Base-by-base conservation (phyloP, 2,888 invertebrate genomes). In the Morpho helenor region DNA sequence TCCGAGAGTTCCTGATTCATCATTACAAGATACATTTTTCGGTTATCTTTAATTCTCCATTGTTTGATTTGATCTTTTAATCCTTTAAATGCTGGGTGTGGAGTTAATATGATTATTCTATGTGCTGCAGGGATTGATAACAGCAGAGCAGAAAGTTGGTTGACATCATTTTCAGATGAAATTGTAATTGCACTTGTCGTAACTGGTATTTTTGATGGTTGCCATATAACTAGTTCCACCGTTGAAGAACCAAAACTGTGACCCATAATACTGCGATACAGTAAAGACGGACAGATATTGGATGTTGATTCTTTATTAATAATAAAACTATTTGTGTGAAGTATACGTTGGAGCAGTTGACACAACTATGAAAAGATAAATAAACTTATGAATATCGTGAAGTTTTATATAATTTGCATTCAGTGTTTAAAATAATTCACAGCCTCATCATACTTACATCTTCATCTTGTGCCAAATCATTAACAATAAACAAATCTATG, bases 11-110 rank as follows among this genome's bases (percentile, higher is more conserved):
- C 69, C 48, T 75, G 66, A 23, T 23, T 23, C 4, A 23, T 23
- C 23, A 23, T 23, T 23, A 23, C 23, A 23, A 23, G 23, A 23
- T 23, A 66, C 41, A 82, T 66, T 55, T 75, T 68, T 49, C 75
- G 75, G n/a, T 68, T 66, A 16, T 71, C 62, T 7, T 65, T 55
- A 10, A 71, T 73, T 55, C 76, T 73, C 74, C 76, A 78, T 57
- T 68, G 51, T 42, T 69, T 64, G 3, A 80, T 67, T 0, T 75
- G 59, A 2, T 72, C 66, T 59, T 68, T 76, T 4, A 77, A 52
- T 22, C 71, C 74, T 44, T 63, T 50, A 22, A 68, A 60, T 23
- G 72, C 60, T 8, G 77, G 79, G 51, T 76, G 71, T 4, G 66
- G 62, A 0, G 76, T 66, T 0, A 77, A 54, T 4, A 78, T 63